A percentile compares a stretch with the other conserved stretches of the same genome.
phyloP scores from a whole-genome alignment of 2,113 vertebrate genomes.

The Xiphophorus hellerii region DNA sequence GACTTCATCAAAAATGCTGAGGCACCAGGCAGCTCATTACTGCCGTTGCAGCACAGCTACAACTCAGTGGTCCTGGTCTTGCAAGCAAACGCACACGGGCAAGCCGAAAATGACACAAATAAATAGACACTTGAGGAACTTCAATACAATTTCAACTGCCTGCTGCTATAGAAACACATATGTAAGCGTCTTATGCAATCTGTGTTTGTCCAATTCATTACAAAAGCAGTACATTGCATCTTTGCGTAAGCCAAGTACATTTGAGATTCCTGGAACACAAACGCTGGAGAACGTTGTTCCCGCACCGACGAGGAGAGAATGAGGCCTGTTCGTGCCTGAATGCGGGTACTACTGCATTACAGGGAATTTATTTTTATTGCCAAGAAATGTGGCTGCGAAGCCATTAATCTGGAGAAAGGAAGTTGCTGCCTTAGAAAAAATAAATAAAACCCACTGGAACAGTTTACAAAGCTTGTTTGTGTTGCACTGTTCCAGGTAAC shows the following conservation, averaged over 20 bases:
- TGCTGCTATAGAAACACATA: conserved; percentile 10
- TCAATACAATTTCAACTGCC: conserved; percentile 15
- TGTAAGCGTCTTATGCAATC: conserved; percentile 12
- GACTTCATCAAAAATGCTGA: conserved; percentile 75
- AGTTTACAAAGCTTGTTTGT: conserved; percentile 1
- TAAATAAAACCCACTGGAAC: conserved; percentile 26
- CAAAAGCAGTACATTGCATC: not conserved
- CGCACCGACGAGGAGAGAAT: not conserved
- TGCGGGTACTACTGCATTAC: not conserved
- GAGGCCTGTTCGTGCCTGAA: not conserved
- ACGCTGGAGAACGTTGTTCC: not conserved
- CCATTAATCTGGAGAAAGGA: conserved; percentile 18
- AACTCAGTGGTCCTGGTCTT: conserved; percentile 49
- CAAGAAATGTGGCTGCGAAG: not conserved
- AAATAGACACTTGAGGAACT: conserved; percentile 18
- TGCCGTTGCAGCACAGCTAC: conserved; percentile 52
- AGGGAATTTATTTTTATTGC: conserved; percentile 25
- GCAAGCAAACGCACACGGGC: conserved; percentile 11
- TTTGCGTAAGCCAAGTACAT: not conserved
- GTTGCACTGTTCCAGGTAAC: too few species aligned
- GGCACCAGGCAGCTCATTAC: conserved; percentile 74
- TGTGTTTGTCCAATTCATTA: not conserved
- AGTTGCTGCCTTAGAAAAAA: not conserved
- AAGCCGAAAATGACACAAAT: conserved; percentile 21
- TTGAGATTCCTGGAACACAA: not conserved